phyloP scores from a whole-genome alignment of 2,888 invertebrate genomes.

The Pherbina coryleti region DNA sequence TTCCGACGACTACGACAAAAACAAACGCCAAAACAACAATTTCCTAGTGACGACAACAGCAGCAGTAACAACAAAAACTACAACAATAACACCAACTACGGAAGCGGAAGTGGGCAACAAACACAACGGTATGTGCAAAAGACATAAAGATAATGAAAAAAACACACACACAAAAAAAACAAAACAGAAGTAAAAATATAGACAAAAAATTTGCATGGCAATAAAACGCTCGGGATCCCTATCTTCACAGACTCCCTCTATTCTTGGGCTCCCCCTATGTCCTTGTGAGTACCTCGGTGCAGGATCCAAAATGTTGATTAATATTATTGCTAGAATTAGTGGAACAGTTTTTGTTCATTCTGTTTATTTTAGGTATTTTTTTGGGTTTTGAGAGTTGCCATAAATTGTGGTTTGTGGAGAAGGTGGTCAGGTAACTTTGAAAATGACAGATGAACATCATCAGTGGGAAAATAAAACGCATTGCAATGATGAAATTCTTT shows the following conservation, averaged over 20 bases:
- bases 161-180: not conserved
- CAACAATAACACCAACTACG: not conserved
- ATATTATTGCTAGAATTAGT: not conserved
- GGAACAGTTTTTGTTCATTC: not conserved
- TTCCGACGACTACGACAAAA: not conserved
- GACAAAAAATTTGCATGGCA: not conserved
- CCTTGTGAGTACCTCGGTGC: not conserved
- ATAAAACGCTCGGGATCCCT: not conserved
- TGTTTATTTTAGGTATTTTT: not conserved
- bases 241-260: not conserved
- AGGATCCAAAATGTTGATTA: conserved; percentile 1
- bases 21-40: not conserved
- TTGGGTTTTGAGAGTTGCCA: not conserved
- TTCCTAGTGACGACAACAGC: not conserved
- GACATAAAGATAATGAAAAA: not conserved
- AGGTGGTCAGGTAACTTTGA: no score
- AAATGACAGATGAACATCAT: no score
- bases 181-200: not conserved
- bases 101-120: conserved; percentile 25
- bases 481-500: no score
- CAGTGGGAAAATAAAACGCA: no score
- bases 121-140: conserved; percentile 18
- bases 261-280: not conserved
- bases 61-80: conserved; percentile 32
- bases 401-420: not conserved